A percentile compares a stretch with the other conserved stretches of the same genome.
These are phyloP conservation scores for Drosophila arizonae DNA, from an alignment of 1,140 invertebrate species.

Conservation along the genomic window DNA sequence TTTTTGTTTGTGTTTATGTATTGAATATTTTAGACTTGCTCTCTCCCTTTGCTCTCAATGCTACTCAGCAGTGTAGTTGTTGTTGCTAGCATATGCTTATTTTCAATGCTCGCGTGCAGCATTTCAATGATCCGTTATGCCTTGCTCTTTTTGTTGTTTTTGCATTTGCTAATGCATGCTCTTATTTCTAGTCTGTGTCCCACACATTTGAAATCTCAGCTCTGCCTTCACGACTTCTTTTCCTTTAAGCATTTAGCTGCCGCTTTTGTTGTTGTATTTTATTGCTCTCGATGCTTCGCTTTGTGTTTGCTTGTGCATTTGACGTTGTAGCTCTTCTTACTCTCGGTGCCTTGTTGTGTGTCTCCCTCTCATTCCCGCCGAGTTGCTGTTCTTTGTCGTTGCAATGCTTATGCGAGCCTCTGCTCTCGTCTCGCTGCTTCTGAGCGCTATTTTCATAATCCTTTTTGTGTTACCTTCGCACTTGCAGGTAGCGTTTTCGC, in stretches of 20 bases:
- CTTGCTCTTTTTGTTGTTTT: neutral
- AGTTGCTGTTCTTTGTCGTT: neutral
- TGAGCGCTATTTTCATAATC: neutral
- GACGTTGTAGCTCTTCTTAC: neutral
- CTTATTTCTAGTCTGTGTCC: too few species aligned
- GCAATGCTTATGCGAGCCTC: neutral
- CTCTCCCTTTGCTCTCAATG: too few species aligned
- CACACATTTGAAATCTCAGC: too few species aligned
- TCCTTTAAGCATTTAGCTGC: neutral
- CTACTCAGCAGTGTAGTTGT: neutral
- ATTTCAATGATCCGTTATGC: constrained; percentile 1
- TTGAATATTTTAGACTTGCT: too few species aligned
- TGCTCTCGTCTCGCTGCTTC: neutral
- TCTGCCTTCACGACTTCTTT: neutral
- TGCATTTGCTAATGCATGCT: too few species aligned
- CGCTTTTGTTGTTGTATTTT: neutral
- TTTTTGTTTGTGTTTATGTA: too few species aligned
- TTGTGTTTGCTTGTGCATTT: too few species aligned
- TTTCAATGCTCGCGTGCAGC: neutral
- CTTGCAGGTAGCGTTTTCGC: neutral
- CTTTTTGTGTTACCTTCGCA: neutral
- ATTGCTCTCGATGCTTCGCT: neutral
- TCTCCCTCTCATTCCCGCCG: neutral
- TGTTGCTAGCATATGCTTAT: neutral
- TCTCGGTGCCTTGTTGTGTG: neutral